Evolutionary conservation across 2,113 vertebrate genomes (phyloP).

Genomic region (Marcusenius ussheri): DNA sequence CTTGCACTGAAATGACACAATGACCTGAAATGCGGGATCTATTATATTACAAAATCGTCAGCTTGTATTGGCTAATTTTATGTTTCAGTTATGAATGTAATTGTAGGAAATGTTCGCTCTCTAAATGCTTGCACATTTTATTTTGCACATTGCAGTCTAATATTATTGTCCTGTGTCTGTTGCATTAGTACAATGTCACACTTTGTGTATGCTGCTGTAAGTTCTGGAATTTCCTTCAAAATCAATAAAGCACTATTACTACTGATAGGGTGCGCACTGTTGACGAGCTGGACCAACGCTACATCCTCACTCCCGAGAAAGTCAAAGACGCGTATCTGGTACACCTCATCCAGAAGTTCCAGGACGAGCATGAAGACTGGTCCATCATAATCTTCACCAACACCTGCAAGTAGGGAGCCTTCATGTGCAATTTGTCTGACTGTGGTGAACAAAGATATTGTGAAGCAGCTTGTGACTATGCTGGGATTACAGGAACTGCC

Average conservation of each 20-base stretch:
- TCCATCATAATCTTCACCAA: slow-evolving; percentile 89
- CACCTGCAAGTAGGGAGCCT: slow-evolving; percentile 84
- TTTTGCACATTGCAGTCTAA: too few species aligned
- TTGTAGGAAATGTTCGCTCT: background rate
- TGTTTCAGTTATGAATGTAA: background rate
- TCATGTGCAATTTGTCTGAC: background rate
- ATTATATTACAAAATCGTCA: background rate
- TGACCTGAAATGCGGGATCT: background rate
- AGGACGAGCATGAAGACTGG: slow-evolving; percentile 83
- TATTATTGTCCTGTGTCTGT: background rate
- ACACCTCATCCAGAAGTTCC: slow-evolving; percentile 82
- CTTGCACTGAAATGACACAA: background rate
- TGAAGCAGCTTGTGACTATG: slow-evolving; percentile 16
- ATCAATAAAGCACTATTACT: background rate
- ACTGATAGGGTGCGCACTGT: slow-evolving; percentile 72
- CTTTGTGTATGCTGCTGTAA: too few species aligned
- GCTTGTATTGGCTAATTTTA: background rate
- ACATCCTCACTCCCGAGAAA: slow-evolving; percentile 81
- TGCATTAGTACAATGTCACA: background rate
- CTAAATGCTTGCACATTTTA: background rate
- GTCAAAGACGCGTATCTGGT: slow-evolving; percentile 88
- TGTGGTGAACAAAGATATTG: background rate
- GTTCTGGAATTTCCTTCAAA: too few species aligned
- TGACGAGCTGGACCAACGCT: slow-evolving; percentile 81
- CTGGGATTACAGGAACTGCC: slow-evolving; percentile 70